Conservation (phyloP, 2,888 invertebrate genomes). For the Gryllus longicercus region DNA sequence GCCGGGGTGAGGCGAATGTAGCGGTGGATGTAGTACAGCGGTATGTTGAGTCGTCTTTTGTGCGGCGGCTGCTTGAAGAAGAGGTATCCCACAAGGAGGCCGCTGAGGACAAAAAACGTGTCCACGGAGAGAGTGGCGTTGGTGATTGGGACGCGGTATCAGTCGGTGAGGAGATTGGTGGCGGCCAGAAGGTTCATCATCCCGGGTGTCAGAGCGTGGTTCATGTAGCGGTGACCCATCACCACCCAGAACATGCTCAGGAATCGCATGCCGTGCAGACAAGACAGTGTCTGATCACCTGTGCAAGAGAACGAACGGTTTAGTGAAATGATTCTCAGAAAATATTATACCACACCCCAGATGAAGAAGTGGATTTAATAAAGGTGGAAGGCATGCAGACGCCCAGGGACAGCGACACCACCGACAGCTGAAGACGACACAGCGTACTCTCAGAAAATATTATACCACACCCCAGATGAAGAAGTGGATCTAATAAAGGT, state of each 20-base stretch:
- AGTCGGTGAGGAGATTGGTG: not conserved
- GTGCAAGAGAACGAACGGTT: too few species aligned
- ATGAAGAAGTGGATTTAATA: too few species aligned
- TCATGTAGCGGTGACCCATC: not conserved
- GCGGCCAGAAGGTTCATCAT: not conserved
- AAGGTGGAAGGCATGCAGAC: too few species aligned
- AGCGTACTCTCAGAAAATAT: too few species aligned
- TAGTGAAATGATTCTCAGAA: too few species aligned
- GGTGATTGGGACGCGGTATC: slow-evolving; percentile 39
- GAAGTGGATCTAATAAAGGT: too few species aligned
- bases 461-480: too few species aligned
- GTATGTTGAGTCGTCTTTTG: slow-evolving; percentile 43
- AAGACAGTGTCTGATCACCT: not conserved
- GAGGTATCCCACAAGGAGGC: slow-evolving; percentile 52
- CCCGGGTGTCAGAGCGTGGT: not conserved
- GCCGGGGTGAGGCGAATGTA: slow-evolving; percentile 55
- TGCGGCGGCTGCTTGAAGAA: slow-evolving; percentile 41
- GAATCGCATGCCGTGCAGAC: not conserved
- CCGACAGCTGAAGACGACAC: too few species aligned
- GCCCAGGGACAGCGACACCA: too few species aligned
- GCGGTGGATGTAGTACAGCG: slow-evolving; percentile 48
- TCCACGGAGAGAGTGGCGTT: slow-evolving; percentile 56
- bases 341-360: too few species aligned
- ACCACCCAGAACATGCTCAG: not conserved
- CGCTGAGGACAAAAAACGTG: slow-evolving; percentile 61